phyloP scores from a whole-genome alignment of 1,140 invertebrate genomes.

The Rhagoletis zephyria region DNA sequence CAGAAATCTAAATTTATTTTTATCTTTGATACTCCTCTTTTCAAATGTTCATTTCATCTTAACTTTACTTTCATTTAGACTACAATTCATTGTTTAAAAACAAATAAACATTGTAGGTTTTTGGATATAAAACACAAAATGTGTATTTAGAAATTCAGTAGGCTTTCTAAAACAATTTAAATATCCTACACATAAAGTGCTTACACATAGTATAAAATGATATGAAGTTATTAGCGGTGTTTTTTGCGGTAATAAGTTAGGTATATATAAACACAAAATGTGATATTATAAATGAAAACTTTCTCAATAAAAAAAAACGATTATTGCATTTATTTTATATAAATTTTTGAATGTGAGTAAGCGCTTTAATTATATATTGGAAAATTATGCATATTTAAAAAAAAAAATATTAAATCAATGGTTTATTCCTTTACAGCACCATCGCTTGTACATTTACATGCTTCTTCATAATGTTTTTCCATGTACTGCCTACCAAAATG shows the following conservation, averaged over 20 bases:
- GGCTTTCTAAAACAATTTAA: conserved; percentile 11
- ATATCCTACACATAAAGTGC: background rate
- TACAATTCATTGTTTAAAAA: conserved; percentile 31
- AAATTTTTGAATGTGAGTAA: too few relatives aligned
- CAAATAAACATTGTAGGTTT: background rate
- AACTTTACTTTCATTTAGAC: conserved; percentile 31
- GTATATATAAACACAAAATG: background rate
- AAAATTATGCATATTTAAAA: background rate
- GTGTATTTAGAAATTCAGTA: background rate
- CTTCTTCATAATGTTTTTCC: background rate
- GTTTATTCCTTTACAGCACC: background rate
- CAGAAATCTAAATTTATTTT: conserved; percentile 51
- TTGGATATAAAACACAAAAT: conserved; percentile 8
- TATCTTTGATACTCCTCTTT: conserved; percentile 8
- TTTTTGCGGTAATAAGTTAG: background rate
- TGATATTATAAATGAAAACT: background rate
- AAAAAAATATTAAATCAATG: background rate
- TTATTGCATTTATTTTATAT: background rate
- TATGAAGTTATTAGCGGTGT: conserved; percentile 2
- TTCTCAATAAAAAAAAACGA: background rate
- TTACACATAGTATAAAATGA: background rate
- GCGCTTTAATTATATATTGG: too few relatives aligned
- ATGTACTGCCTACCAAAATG: background rate
- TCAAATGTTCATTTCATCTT: conserved; percentile 16
- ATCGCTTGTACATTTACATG: background rate